These are phyloP conservation scores for Luperina testacea DNA, from an alignment of 2,888 invertebrate genomes.

Conservation along the genomic window DNA sequence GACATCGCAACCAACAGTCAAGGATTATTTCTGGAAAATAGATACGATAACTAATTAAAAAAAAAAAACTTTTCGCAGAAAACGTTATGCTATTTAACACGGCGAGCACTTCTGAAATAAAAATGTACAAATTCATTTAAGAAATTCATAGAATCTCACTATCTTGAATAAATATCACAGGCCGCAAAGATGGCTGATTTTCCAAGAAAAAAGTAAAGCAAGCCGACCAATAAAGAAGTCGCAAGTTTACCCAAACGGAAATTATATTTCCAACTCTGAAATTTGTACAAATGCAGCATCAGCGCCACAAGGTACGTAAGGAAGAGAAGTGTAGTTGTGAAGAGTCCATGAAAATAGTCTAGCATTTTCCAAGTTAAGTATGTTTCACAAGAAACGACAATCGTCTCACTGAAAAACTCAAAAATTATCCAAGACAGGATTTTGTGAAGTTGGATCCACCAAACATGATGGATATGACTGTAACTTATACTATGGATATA, in stretches of 20 bases:
- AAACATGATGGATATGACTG: no score
- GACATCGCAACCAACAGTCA: not conserved
- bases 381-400: not conserved
- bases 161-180: not conserved
- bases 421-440: not conserved
- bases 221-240: slow-evolving; percentile 13
- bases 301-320: not conserved
- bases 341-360: not conserved
- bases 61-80: not conserved
- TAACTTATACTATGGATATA: no score
- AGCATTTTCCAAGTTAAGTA: not conserved
- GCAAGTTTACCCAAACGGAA: slow-evolving; percentile 61
- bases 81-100: not conserved
- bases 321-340: slow-evolving; percentile 10
- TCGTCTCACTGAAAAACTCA: not conserved
- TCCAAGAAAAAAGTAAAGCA: slow-evolving; percentile 28
- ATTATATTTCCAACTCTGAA: slow-evolving; percentile 62
- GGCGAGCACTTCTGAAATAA: not conserved
- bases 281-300: slow-evolving; percentile 45
- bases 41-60: not conserved
- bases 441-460: no score
- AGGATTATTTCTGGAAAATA: not conserved
- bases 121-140: not conserved
- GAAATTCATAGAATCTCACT: not conserved
- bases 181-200: slow-evolving; percentile 21